Percentiles rank a stretch among this genome's conserved stretches.
phyloP scores from a whole-genome alignment of 2,888 invertebrate genomes.

The Caradrina kadenii region DNA sequence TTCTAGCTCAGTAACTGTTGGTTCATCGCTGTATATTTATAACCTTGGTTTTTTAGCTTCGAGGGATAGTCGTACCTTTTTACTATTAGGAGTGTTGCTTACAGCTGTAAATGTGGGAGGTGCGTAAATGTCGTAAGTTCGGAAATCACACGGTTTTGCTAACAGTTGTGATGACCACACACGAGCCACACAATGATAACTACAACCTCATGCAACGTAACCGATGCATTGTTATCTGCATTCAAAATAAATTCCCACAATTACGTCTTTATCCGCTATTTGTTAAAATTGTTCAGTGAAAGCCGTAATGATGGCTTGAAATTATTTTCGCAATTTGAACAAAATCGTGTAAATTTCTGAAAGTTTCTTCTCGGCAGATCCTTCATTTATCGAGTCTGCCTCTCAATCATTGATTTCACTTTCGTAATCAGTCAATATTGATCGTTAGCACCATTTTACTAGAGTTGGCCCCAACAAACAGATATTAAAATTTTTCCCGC shows the following conservation, averaged over 20 bases:
- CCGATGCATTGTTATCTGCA: slow-evolving; percentile 73
- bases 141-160: slow-evolving; percentile 51
- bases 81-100: slow-evolving; percentile 10
- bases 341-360: slow-evolving; percentile 28
- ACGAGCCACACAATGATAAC: slow-evolving; percentile 56
- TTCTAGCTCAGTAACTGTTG: slow-evolving; percentile 43
- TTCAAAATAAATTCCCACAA: slow-evolving; percentile 74
- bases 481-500: slow-evolving; percentile 60
- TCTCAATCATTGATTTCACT: slow-evolving; percentile 17
- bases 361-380: slow-evolving; percentile 13
- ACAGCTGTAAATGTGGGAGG: slow-evolving; percentile 34
- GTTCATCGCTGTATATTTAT: slow-evolving; percentile 37
- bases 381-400: slow-evolving; percentile 6
- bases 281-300: slow-evolving; percentile 72
- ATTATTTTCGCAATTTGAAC: slow-evolving; percentile 45
- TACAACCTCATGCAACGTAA: slow-evolving; percentile 66
- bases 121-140: slow-evolving; percentile 36
- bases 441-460: slow-evolving; percentile 55
- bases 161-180: slow-evolving; percentile 63
- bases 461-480: slow-evolving; percentile 45
- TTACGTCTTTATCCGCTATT: slow-evolving; percentile 71
- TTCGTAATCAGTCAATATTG: slow-evolving; percentile 26
- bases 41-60: slow-evolving; percentile 19
- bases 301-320: slow-evolving; percentile 64
- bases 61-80: slow-evolving; percentile 20